Evolutionary conservation across 2,888 invertebrate species (phyloP).

Genomic region (Dynastes tityus): DNA sequence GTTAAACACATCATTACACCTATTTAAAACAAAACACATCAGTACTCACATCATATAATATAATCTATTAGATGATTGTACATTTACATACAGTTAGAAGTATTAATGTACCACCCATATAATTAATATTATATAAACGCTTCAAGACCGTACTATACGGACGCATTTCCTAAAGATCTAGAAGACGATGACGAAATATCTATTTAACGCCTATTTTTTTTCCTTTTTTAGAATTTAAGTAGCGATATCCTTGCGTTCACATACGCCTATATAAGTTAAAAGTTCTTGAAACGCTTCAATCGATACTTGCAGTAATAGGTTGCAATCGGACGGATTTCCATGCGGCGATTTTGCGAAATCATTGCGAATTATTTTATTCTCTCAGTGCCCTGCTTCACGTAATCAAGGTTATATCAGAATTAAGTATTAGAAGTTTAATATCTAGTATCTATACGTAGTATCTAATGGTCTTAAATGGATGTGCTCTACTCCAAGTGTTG

Average conservation of each 20-base stretch:
- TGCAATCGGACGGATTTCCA: conserved; percentile 41
- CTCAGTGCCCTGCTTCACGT: not conserved
- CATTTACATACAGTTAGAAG: no score
- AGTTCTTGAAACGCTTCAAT: conserved; percentile 38
- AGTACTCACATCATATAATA: no score
- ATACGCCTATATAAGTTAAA: conserved; percentile 35
- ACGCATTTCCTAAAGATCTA: conserved; percentile 15
- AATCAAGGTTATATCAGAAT: conserved; percentile 11
- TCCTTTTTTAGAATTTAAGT: conserved; percentile 17
- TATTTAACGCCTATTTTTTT: conserved; percentile 20
- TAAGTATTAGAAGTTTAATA: not conserved
- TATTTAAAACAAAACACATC: no score
- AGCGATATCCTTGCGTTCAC: conserved; percentile 34
- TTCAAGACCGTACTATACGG: not conserved
- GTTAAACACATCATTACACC: no score
- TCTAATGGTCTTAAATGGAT: not conserved
- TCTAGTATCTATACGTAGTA: not conserved
- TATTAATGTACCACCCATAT: not conserved
- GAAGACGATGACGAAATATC: conserved; percentile 15
- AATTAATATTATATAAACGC: conserved; percentile 22
- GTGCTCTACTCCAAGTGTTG: no score
- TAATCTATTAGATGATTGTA: no score
- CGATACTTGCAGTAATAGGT: conserved; percentile 11
- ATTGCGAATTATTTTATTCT: not conserved
- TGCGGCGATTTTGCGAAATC: conserved; percentile 35